A percentile compares a stretch with the other conserved stretches of the same genome.
Conservation (phyloP, 2,888 invertebrate genomes). For the Bombylius discolor region DNA sequence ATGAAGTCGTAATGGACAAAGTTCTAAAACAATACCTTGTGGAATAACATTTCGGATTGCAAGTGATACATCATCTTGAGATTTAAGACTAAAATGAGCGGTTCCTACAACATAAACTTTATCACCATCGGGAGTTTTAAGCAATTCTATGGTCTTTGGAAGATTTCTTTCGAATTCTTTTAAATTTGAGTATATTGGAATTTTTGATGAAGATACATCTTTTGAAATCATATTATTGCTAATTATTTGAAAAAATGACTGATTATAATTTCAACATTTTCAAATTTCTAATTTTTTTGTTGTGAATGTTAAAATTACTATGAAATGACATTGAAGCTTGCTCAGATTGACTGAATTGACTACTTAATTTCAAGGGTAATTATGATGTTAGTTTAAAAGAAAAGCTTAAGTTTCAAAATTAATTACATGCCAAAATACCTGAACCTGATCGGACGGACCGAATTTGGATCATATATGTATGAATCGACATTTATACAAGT, state of each 20-base stretch:
- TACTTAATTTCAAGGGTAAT: too few relatives aligned
- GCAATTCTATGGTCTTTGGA: conserved; percentile 53
- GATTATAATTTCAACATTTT: too few relatives aligned
- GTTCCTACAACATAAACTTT: conserved; percentile 86
- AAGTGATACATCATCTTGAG: conserved; percentile 79
- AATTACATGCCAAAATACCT: too few relatives aligned
- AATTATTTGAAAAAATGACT: neutral
- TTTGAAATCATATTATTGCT: neutral
- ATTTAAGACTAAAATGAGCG: conserved; percentile 85
- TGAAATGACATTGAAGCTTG: too few relatives aligned
- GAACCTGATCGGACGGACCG: too few relatives aligned
- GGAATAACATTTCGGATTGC: conserved; percentile 33
- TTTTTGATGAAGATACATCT: neutral
- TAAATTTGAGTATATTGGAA: conserved; percentile 8
- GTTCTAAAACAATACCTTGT: conserved; percentile 77
- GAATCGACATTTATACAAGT: too few relatives aligned
- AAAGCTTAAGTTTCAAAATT: too few relatives aligned
- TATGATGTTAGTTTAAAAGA: too few relatives aligned
- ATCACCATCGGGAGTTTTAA: conserved; percentile 58
- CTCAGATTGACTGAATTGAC: too few relatives aligned
- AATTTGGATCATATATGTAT: too few relatives aligned
- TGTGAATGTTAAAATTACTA: too few relatives aligned
- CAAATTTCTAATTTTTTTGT: too few relatives aligned
- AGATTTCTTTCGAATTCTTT: conserved; percentile 18
- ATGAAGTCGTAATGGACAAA: conserved; percentile 72